Conservation (phyloP, 2,888 invertebrate genomes). For the Auanema freiburgensis region DNA sequence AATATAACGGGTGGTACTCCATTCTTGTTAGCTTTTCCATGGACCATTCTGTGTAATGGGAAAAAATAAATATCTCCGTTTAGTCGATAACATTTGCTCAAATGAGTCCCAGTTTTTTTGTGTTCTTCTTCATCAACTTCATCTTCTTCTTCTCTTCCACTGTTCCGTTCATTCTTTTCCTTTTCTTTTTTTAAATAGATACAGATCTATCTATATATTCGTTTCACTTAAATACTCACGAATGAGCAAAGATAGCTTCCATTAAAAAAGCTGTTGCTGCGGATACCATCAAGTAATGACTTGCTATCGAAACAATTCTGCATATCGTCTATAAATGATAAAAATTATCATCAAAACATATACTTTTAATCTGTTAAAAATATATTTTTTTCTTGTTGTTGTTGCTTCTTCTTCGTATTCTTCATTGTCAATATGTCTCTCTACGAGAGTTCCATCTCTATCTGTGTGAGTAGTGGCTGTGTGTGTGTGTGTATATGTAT, state of each 20-base stretch:
- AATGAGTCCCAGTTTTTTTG: too few species aligned
- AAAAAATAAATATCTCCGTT: too few species aligned
- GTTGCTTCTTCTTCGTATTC: background rate
- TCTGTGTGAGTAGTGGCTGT: background rate
- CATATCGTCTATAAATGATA: slow-evolving; percentile 29
- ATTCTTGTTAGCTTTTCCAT: slow-evolving; percentile 40
- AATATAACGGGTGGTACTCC: slow-evolving; percentile 32
- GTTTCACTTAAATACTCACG: slow-evolving; percentile 24
- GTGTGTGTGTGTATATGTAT: background rate
- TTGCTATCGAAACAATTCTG: slow-evolving; percentile 32
- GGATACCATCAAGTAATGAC: slow-evolving; percentile 43
- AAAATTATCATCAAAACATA: background rate
- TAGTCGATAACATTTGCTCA: too few species aligned
- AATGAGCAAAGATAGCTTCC: slow-evolving; percentile 44
- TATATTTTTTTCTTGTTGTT: background rate
- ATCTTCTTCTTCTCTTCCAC: too few species aligned
- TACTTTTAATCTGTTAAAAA: background rate
- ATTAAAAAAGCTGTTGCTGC: slow-evolving; percentile 36
- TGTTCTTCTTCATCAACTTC: too few species aligned
- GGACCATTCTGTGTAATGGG: slow-evolving; percentile 32
- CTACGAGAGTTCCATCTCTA: background rate
- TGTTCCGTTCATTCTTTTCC: too few species aligned
- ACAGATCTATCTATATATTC: too few species aligned
- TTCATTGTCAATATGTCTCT: background rate
- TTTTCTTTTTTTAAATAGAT: background rate